Evolutionary conservation across 2,888 invertebrate species (phyloP).

Genomic region (Abrostola triplasia): DNA sequence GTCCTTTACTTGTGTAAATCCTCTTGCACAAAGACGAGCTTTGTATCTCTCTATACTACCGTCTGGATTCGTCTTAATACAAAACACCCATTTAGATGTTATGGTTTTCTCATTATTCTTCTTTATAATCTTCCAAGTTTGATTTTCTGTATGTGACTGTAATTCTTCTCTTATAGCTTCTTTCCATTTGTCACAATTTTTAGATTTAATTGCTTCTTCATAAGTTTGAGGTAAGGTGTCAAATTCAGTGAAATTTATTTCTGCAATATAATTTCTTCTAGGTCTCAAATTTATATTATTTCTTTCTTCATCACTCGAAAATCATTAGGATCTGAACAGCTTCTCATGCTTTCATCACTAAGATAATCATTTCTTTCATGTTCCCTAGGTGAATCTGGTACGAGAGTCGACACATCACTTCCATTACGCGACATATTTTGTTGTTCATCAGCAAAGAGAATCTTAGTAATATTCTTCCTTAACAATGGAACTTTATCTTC

Average conservation of each 20-base stretch:
- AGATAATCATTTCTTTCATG: background rate
- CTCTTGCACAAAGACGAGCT: slow-evolving; percentile 21
- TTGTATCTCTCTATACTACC: slow-evolving; percentile 11
- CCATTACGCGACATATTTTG: background rate
- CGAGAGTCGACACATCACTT: background rate
- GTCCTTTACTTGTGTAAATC: slow-evolving; percentile 13
- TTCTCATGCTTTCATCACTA: slow-evolving; percentile 38
- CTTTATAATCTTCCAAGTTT: slow-evolving; percentile 46
- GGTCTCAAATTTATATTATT: slow-evolving; percentile 45
- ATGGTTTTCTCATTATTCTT: slow-evolving; percentile 36
- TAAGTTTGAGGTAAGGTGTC: slow-evolving; percentile 45
- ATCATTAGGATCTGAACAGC: slow-evolving; percentile 29
- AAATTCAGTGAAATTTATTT: slow-evolving; percentile 49
- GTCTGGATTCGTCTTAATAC: slow-evolving; percentile 43
- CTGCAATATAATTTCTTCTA: slow-evolving; percentile 35
- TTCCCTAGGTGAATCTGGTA: background rate
- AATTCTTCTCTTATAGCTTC: slow-evolving; percentile 52
- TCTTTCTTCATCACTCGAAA: background rate
- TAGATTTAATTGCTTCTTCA: slow-evolving; percentile 47
- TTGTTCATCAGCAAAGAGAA: slow-evolving; percentile 15
- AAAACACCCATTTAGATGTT: slow-evolving; percentile 54
- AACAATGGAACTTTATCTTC: slow-evolving; percentile 37
- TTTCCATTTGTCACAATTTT: slow-evolving; percentile 37
- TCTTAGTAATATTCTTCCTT: slow-evolving; percentile 35
- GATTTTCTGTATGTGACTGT: slow-evolving; percentile 42